Evolutionary conservation across 2,797 vertebrate genomes (phyloP), one percentile per base, ranked within the genome.

Genomic region (Chanos chanos): DNA sequence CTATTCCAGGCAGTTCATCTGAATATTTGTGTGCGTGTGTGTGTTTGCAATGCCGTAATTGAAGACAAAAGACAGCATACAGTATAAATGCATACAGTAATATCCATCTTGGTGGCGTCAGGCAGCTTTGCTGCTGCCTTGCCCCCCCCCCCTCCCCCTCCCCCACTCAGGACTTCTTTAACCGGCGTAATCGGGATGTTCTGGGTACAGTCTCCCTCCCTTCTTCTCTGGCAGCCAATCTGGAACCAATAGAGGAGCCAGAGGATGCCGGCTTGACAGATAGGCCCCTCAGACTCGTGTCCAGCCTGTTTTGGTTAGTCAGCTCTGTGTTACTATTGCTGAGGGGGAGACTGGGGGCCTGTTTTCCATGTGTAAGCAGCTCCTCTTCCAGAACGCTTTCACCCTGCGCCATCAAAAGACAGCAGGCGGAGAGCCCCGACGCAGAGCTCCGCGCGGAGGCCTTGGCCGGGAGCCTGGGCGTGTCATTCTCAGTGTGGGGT

Each of bases 121-220:
- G 74, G 75, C 76, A 76, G 83, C 82, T 81, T 79, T 54, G 68
- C 75, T 75, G 61, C 52, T 76, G 72, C 70, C 47, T 12, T 53
- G 53, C 68, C 74, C 55, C 71, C 19, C 19, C 21, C 62, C 24
- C 33, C 9, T 45, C 40, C 21, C 3, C 18, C 9, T 21, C 28
- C 43, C 44, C 73, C 77, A 73, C 78, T 83, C 66, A 87, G 39
- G 72, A 80, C 73, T 86, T 87, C 82, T 88, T 90, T 62, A 78
- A 71, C 63, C 89, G 87, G 62, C 85, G 81, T 64, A 89, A 86
- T 85, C 89, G 91, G 25, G 89, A 89, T 78, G 85, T 90, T 86
- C 88, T 77, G 40, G 89, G 83, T 69, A 78, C 81, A 56, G 73
- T 81, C 75, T 83, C 75, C 55, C 62, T 78, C 70, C 78, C 78